Conservation (phyloP, 2,113 vertebrate species). For the Morone chrysops region DNA sequence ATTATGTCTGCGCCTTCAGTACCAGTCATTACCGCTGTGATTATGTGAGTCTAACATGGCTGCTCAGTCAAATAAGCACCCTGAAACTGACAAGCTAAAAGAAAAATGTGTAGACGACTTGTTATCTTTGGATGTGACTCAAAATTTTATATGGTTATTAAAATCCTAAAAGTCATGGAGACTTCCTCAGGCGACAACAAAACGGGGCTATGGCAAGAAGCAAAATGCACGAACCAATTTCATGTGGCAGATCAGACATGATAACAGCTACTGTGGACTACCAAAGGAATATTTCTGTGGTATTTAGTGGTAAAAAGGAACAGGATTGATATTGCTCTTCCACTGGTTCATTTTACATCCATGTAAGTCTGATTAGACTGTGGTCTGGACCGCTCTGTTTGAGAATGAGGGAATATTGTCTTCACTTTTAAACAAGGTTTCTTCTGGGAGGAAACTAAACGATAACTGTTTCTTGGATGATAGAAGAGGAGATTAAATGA, state of each 20-base stretch:
- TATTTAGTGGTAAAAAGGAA: conserved; percentile 23
- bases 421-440: conserved; percentile 46
- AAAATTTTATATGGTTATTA: background rate
- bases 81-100: conserved; percentile 3
- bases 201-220: background rate
- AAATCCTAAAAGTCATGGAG: conserved; percentile 8
- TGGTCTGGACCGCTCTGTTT: conserved; percentile 31
- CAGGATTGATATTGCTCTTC: conserved; percentile 17
- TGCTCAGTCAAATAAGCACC: conserved; percentile 36
- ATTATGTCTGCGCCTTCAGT: conserved; percentile 43
- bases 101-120: background rate
- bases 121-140: conserved; percentile 3
- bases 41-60: conserved; percentile 28
- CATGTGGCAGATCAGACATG: conserved; percentile 4
- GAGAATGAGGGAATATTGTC: conserved; percentile 5
- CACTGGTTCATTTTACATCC: conserved; percentile 34
- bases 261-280: conserved; percentile 7
- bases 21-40: conserved; percentile 35
- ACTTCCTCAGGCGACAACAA: background rate
- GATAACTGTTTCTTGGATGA: conserved; percentile 45
- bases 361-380: conserved; percentile 49
- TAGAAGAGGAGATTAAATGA: conserved; percentile 41
- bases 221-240: conserved; percentile 19
- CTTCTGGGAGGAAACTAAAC: conserved; percentile 37
- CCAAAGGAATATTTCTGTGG: conserved; percentile 23